Evolutionary conservation across 1,140 invertebrate species (phyloP).

Genomic region (Dreissena polymorpha): DNA sequence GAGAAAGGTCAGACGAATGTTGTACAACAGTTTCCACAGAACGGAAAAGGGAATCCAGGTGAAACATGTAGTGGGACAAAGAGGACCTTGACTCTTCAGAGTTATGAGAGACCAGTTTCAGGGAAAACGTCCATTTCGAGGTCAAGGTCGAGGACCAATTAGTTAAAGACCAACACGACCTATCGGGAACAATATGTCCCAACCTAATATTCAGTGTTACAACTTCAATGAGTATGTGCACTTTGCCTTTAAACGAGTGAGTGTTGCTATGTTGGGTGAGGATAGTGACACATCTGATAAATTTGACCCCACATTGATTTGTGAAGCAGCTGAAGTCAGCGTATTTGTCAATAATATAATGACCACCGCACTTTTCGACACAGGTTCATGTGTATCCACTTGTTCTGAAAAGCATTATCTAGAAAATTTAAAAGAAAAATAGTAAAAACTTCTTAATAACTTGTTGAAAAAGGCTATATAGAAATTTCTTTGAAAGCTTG

Average conservation of each 20-base stretch:
- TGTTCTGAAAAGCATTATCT: conserved; percentile 19
- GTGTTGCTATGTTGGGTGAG: conserved; percentile 16
- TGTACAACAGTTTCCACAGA: too few species aligned
- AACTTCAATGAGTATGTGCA: too few species aligned
- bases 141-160: too few species aligned
- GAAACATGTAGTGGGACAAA: too few species aligned
- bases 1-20: too few species aligned
- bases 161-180: too few species aligned
- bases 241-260: conserved; percentile 12
- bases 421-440: neutral
- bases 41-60: too few species aligned
- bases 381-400: conserved; percentile 21
- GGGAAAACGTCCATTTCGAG: too few species aligned
- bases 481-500: conserved; percentile 18
- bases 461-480: conserved; percentile 19
- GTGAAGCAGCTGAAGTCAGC: neutral
- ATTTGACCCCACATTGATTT: neutral
- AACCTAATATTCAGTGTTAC: too few species aligned
- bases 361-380: conserved; percentile 1
- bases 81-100: too few species aligned
- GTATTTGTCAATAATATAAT: neutral
- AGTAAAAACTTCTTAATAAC: conserved; percentile 5
- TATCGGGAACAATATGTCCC: too few species aligned
- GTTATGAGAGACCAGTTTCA: too few species aligned
- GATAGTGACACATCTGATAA: conserved; percentile 12